Conservation (phyloP, 2,113 vertebrate species). For the Pluvialis apricaria region DNA sequence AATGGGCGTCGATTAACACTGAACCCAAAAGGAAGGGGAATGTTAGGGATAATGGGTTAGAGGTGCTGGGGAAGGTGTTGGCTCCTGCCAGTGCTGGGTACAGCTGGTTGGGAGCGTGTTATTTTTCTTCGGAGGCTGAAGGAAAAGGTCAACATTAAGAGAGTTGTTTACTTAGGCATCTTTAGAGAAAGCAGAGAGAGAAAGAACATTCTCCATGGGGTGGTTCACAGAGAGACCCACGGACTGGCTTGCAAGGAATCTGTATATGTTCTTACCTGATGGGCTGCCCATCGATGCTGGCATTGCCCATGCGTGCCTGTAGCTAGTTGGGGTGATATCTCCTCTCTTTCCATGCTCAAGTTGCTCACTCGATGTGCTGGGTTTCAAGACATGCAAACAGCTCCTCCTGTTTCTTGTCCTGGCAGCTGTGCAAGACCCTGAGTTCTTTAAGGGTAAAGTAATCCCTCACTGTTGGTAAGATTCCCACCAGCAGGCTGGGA, state of each 20-base stretch:
- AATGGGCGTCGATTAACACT: background rate
- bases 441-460: background rate
- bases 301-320: background rate
- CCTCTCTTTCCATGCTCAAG: background rate
- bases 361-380: background rate
- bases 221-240: background rate
- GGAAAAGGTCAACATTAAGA: background rate
- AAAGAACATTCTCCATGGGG: background rate
- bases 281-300: background rate
- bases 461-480: background rate
- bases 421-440: background rate
- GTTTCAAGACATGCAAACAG: background rate
- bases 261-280: background rate
- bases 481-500: background rate
- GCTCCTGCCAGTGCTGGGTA: background rate
- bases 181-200: background rate
- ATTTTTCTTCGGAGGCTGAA: background rate
- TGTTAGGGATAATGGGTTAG: background rate
- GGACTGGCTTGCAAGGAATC: background rate
- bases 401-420: background rate
- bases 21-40: background rate
- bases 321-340: rapidly evolving
- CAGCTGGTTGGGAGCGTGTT: rapidly evolving
- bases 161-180: background rate
- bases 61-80: background rate